A percentile compares a stretch with the other conserved stretches of the same genome.
These are phyloP conservation scores for Nerophis lumbriciformis DNA, from an alignment of 2,113 vertebrate genomes.

Conservation along the genomic window DNA sequence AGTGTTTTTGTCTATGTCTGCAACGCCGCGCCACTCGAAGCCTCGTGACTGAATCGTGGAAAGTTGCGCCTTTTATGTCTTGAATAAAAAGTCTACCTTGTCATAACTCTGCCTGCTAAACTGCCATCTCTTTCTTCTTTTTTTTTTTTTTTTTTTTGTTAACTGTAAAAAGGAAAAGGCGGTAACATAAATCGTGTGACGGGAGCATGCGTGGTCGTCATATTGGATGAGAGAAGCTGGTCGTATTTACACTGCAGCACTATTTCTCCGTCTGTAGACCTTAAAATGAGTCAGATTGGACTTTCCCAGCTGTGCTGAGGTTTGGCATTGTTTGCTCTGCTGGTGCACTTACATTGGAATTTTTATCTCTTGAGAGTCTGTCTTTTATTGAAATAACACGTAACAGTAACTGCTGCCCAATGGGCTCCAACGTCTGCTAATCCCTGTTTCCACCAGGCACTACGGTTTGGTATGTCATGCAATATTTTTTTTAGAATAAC, in stretches of 20 bases:
- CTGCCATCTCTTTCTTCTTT: background rate
- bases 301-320: constrained; percentile 63
- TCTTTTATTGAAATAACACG: constrained; percentile 47
- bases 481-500: background rate
- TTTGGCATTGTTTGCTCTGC: constrained; percentile 46
- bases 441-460: constrained; percentile 11
- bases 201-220: background rate
- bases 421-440: constrained; percentile 39
- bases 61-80: constrained; percentile 7
- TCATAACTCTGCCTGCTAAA: constrained; percentile 6
- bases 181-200: constrained; percentile 1
- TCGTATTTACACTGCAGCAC: constrained; percentile 37
- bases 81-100: constrained; percentile 7
- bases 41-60: constrained; percentile 5
- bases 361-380: constrained; percentile 37
- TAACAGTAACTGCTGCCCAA: constrained; percentile 38
- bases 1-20: constrained; percentile 5
- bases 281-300: constrained; percentile 63
- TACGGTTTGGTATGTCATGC: constrained; percentile 4
- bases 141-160: background rate
- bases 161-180: background rate
- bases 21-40: constrained; percentile 4
- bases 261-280: constrained; percentile 47
- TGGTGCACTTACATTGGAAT: constrained; percentile 56
- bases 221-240: constrained; percentile 5